Evolutionary conservation across 2,888 invertebrate genomes (phyloP), one percentile per base, ranked within the genome.

Genomic region (Ophion ellenae): DNA sequence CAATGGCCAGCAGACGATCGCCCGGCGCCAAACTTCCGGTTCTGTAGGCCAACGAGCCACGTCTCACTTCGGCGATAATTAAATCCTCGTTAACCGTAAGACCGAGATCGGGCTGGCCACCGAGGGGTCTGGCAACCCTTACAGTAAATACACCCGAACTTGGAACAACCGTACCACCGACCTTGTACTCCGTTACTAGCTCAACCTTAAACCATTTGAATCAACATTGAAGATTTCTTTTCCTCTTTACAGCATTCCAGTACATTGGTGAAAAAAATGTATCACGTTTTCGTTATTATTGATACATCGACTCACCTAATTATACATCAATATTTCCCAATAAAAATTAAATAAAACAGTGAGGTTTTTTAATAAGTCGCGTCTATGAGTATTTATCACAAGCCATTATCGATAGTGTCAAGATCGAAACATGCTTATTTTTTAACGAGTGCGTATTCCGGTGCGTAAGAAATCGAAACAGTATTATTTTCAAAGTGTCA

Each of bases 71-170:
- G 0, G 98, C 97, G 91, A 99, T 98, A 70, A 97, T 95, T 94
- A 98, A 96, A 0, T 98, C 97, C 87, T 97, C 97, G 88, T 96
- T 97, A 9, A 99, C 97, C n/a, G 98, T 98, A 61, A 99, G 96
- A 2, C 99, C 99, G 17, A 99, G 95, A 5, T 98, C 98, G 40
- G 96, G 96, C 61, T 97, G 96, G 45, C 96, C 93, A n/a, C 94
- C 94, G 7, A 92, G 85, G 1, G 94, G 96, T 89, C 97, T 96
- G 5, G 98, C 97, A 75, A 99, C 95, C 93, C 98, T 97, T 0
- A 99, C 98, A 87, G 97, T 97, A 92, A 98, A 99, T 0, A 98
- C 97, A 0, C 98, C 98, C 89, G 97, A 97, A 6, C 97, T 97
- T 2, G 98, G 98, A 87, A 98, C 97, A 67, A 98, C 98, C 0